Base-by-base conservation (phyloP, 2,888 invertebrate species). In the Oligia strigilis region DNA sequence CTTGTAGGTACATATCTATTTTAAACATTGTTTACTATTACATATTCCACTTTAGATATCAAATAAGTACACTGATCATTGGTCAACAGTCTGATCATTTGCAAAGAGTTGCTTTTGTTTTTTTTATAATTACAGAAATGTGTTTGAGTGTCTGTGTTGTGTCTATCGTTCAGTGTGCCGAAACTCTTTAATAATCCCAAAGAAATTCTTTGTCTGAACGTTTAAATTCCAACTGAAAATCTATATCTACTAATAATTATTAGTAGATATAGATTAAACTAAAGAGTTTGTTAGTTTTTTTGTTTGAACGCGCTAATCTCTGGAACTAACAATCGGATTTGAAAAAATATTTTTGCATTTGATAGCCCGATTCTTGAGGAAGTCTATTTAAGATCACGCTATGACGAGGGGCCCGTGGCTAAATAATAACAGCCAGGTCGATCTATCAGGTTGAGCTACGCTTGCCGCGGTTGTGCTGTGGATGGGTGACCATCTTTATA, bases 11-110 rank as follows among this genome's bases (percentile, higher is more conserved):
- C 52, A 46, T 71, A 77, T 73, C 2, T 29, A 36, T 77, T 65
- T 83, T 36, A 64, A 67, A 55, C 29, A 60, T 52, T 80, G 74
- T 85, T 85, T 66, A 82, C 52, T 82, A 70, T 84, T 72, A 69
- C 80, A 79, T 82, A 19, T 72, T 72, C 52, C 23, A 78, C 78
- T 71, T 52, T 8, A 62, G 71, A 58, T 84, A 80, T 60, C 36
- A 43, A 64, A n/a, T 72, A 72, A 23, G 67, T 64, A 78, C 5
- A 49, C 29, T 60, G 43, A 60, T 43, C 69, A 60, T 36, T 67
- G 55, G 71, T 62, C 43, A 64, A 55, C 52, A 64, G 52, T 36
- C 36, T 36, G 75, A 75, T 43, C 49, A 29, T 71, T 66, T 23
- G 11, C 23, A n/a, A 29, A 46, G 11, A 43, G 9, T 60, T n/a